Base-by-base conservation (phyloP, 2,113 vertebrate species). In the Nematolebias whitei region DNA sequence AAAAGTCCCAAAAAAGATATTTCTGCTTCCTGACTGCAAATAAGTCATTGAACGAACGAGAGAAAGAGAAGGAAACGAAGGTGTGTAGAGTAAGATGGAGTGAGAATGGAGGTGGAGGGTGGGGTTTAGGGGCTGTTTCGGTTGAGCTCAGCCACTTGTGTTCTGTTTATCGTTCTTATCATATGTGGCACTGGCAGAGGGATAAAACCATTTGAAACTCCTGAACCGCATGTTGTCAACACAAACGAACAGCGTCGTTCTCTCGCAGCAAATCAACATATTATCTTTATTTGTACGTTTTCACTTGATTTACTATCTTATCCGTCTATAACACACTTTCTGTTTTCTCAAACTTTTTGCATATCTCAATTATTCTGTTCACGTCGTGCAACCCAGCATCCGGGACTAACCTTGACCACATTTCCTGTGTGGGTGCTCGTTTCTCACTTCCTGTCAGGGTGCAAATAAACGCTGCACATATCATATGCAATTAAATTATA, bases 11-110 rank as follows among this genome's bases (percentile, higher is more conserved):
- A 68, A 79, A 68, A 82, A 57, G 64, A 70, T 10, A 63, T 53
- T 50, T 79, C 47, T 71, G 90, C 88, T 92, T 92, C 92, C 92
- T 92, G 90, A 84, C 85, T 77, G 73, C 84, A 75, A 15, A 78
- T 6, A 75, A 74, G 80, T 76, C 68, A 74, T 60, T 23, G 6
- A 76, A 74, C 60, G 39, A 88, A 58, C 49, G 73, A 75, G 57
- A 53, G 32, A 35, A 8, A 48, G 23, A 78, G 16, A 59, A 45
- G 74, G 41, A 61, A 47, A 39, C n/a, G 56, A 50, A 59, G 44
- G 71, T 43, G 65, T 20, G 16, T 43, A 15, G 39, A 54, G 23
- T 9, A 23, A 39, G 11, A 22, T 0, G 32, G 71, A 68, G 73
- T 45, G 35, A 68, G 51, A 74, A 63, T 23, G 23, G 41, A 44